Percentiles rank a stretch among this genome's conserved stretches.
Evolutionary conservation across 2,113 vertebrate genomes (phyloP).

Genomic region (Ammodytes marinus): DNA sequence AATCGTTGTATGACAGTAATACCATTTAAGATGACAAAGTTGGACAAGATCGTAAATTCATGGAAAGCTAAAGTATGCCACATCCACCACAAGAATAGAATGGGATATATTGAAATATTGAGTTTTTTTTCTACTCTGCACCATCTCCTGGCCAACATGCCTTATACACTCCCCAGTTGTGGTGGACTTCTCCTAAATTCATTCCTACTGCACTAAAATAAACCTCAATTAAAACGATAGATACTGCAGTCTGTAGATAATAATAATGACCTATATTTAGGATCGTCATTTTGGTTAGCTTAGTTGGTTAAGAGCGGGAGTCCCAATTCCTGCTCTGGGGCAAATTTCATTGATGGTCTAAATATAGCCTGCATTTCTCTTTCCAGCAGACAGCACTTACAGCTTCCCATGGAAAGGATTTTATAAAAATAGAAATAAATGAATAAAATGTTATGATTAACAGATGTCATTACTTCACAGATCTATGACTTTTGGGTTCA

Average conservation of each 20-base stretch:
- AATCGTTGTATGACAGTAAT: not conserved
- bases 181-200: constrained; percentile 62
- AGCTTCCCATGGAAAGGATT: constrained; percentile 56
- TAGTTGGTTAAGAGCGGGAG: constrained; percentile 62
- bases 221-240: constrained; percentile 76
- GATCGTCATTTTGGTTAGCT: constrained; percentile 75
- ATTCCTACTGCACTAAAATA: constrained; percentile 49
- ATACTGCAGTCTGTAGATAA: constrained; percentile 66
- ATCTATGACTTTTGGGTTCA: constrained; percentile 52
- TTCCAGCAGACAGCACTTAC: constrained; percentile 50
- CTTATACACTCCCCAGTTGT: constrained; percentile 66
- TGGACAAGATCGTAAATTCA: constrained; percentile 42
- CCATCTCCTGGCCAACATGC: constrained; percentile 58
- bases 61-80: constrained; percentile 27
- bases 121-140: constrained; percentile 62
- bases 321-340: constrained; percentile 58
- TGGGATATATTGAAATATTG: constrained; percentile 61
- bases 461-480: constrained; percentile 65
- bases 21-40: constrained; percentile 5
- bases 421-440: constrained; percentile 45
- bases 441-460: constrained; percentile 68
- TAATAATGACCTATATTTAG: constrained; percentile 76
- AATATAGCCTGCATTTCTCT: constrained; percentile 71
- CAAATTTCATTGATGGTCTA: constrained; percentile 73
- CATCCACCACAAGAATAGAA: constrained; percentile 56